Base-by-base conservation (phyloP, 37 sponge, comb jelly and placozoan genomes). In the Eunapius fragilis region DNA sequence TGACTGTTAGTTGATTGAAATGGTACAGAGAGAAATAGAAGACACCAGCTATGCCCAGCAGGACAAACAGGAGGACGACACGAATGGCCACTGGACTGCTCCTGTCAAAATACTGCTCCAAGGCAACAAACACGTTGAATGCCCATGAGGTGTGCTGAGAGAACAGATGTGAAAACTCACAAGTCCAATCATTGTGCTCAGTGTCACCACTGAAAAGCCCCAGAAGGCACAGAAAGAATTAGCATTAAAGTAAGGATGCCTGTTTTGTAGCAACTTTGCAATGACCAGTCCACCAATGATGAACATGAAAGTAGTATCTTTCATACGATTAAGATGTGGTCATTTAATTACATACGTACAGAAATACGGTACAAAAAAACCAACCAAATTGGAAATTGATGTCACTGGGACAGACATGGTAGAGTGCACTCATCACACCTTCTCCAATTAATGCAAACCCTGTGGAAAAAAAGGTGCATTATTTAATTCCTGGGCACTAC, bases 101-200 rank as follows among this genome's bases (percentile, higher is more conserved):
- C 58, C 58, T 58, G 22, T 58, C 58, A 58, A 58, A 12, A 58
- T 58, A 58, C 58, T 58, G 17, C 58, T 58, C 58, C 58, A 58
- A 58, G 14, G 22, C 58, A 58, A 12, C 0, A 19, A 58, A 58
- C 58, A 58, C 14, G 4, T 19, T 19, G 58, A 2, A 58, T 17
- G 22, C 7, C n/a, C n/a, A 41, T 41, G 41, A 41, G 41, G 41
- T 3, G 41, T 9, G 41, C 6, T 9, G 41, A 9, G 58, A 58
- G 14, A 58, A 19, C 14, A 10, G 14, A 4, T 4, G 14, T 11
- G 17, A 58, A 19, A 48, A 11, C 92, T 87, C 49, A 91, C 71
- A 68, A 91, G 83, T 0, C 81, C 85, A 19, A 90, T 47, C 4
- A 90, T 36, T 71, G 91, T 82, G 75, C 83, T 19, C 6, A 58